A percentile compares a stretch with the other conserved stretches of the same genome.
Conservation (phyloP, 2,888 invertebrate genomes). For the Melikaiella ostensackeni region DNA sequence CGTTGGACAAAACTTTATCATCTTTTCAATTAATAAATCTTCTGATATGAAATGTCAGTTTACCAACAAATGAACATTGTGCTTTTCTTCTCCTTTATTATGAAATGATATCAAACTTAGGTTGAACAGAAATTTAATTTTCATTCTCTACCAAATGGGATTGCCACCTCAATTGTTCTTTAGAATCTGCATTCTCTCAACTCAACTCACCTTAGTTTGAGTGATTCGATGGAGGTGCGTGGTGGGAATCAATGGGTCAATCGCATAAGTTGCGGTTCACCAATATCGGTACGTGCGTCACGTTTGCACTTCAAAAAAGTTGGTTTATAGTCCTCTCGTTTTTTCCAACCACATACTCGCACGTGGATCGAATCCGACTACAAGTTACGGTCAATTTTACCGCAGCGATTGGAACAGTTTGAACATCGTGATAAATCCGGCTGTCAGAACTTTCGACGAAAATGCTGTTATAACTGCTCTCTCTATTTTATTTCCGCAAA, state of each 20-base stretch:
- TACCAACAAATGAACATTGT: neutral
- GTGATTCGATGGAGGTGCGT: conserved; percentile 16
- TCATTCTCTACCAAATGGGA: neutral
- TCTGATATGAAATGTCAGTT: too few relatives aligned
- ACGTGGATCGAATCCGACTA: conserved; percentile 55
- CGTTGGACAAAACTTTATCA: neutral
- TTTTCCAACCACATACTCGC: conserved; percentile 50
- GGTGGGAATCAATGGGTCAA: conserved; percentile 18
- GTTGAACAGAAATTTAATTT: neutral
- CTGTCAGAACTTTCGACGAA: conserved; percentile 46
- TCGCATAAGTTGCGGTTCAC: conserved; percentile 25
- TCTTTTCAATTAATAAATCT: too few relatives aligned
- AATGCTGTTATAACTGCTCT: conserved; percentile 48
- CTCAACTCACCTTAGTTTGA: neutral
- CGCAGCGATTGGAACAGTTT: conserved; percentile 49
- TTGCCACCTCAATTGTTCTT: neutral
- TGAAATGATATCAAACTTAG: neutral
- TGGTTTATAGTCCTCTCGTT: conserved; percentile 51
- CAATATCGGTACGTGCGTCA: conserved; percentile 52
- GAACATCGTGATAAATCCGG: conserved; percentile 53
- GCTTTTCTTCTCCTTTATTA: neutral
- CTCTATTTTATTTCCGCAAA: conserved; percentile 42
- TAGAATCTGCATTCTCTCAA: neutral
- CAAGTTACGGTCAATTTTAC: conserved; percentile 55
- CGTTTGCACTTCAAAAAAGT: conserved; percentile 51